Evolutionary conservation across 2,797 vertebrate genomes (phyloP).

Genomic region (Silurus aristotelis): DNA sequence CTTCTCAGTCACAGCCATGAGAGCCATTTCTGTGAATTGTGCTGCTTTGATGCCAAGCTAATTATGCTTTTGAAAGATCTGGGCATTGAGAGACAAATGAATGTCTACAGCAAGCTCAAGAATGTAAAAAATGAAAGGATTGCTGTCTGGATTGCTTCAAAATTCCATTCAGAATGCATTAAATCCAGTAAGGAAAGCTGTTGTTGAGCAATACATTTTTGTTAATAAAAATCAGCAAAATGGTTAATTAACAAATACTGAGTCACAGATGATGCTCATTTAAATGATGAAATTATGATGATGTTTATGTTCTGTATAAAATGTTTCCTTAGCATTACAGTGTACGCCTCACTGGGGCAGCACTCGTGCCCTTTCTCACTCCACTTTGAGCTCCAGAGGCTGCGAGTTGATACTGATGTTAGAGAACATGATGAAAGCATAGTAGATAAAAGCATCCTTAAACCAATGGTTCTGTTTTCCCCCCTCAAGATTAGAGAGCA

Average conservation of each 20-base stretch:
- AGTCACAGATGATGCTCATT: background rate
- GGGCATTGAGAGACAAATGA: background rate
- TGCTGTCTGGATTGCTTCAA: background rate
- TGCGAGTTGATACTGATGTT: conserved; percentile 45
- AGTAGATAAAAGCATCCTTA: conserved; percentile 46
- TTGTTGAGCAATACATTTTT: background rate
- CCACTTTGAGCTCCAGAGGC: conserved; percentile 14
- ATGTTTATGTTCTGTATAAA: background rate
- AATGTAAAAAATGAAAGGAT: background rate
- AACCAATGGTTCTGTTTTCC: conserved; percentile 34
- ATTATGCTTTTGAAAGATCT: background rate
- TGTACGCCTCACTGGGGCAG: conserved; percentile 19
- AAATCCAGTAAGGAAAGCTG: background rate
- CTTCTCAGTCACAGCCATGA: background rate
- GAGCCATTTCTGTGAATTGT: background rate
- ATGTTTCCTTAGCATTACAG: conserved; percentile 32
- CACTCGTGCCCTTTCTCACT: conserved; percentile 31
- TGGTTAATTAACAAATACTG: background rate
- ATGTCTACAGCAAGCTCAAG: background rate
- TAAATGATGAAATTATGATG: background rate
- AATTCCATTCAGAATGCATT: background rate
- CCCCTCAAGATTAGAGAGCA: conserved; percentile 41
- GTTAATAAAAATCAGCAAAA: background rate
- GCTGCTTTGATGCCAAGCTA: background rate
- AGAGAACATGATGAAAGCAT: conserved; percentile 48